Percentiles rank a stretch among this genome's conserved stretches.
Evolutionary conservation across 2,113 vertebrate species (phyloP).

Genomic region (Spilogale gracilis): DNA sequence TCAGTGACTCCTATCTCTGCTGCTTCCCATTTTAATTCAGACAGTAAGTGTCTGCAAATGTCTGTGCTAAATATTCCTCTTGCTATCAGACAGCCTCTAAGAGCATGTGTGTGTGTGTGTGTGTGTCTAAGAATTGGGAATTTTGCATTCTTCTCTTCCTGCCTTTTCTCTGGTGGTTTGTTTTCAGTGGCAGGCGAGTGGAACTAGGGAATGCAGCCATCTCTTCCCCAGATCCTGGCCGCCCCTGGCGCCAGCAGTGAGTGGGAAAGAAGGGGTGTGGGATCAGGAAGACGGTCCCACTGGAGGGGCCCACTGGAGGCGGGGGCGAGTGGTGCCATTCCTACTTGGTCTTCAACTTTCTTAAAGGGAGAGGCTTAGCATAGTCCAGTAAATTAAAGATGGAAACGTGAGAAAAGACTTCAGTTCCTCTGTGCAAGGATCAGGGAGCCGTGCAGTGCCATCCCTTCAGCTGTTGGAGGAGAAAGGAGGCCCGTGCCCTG

Average conservation of each 20-base stretch:
- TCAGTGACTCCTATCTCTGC: conserved; percentile 71
- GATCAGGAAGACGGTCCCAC: not conserved
- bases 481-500: too few relatives aligned
- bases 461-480: accelerated
- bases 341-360: not conserved
- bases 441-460: not conserved
- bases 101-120: not conserved
- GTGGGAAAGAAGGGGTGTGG: not conserved
- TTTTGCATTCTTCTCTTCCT: not conserved
- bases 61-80: conserved; percentile 72
- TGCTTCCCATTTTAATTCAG: conserved; percentile 74
- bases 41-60: conserved; percentile 73
- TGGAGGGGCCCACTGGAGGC: too few relatives aligned
- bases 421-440: not conserved
- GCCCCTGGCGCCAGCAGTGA: not conserved
- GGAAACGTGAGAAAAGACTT: not conserved
- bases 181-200: not conserved
- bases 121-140: not conserved
- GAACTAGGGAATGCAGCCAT: not conserved
- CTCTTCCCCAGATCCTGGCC: not conserved
- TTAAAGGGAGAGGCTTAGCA: not conserved
- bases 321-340: not conserved
- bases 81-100: conserved; percentile 55
- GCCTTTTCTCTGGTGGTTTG: not conserved
- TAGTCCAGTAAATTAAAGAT: not conserved